These are phyloP conservation scores for Ophion obscuratus DNA, from an alignment of 2,888 invertebrate genomes.

Conservation along the genomic window DNA sequence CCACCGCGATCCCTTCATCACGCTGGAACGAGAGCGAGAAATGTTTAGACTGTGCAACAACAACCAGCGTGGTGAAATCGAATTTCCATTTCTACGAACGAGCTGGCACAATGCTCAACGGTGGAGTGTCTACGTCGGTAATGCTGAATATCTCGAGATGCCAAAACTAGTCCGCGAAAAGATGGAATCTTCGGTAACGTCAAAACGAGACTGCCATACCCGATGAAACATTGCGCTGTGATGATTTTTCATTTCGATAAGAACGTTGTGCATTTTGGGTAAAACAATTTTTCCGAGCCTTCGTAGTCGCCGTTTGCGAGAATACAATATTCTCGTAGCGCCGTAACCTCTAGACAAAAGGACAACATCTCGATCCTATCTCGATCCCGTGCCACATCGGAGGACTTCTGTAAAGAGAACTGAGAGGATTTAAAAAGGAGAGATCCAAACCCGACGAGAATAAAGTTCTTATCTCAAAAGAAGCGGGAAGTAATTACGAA, in stretches of 20 bases:
- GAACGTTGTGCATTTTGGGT: background rate
- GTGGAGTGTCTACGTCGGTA: conserved; percentile 2
- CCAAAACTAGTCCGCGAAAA: background rate
- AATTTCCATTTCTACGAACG: conserved; percentile 61
- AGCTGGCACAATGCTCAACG: conserved; percentile 36
- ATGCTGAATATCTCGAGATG: conserved; percentile 31
- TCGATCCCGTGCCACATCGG: conserved; percentile 9
- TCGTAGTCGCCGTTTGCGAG: background rate
- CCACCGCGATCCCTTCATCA: conserved; percentile 33
- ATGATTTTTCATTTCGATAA: background rate
- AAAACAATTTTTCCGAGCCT: background rate
- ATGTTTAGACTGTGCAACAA: conserved; percentile 62
- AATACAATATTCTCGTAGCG: background rate
- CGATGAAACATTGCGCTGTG: background rate
- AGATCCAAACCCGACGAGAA: conserved; percentile 5
- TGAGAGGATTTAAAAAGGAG: conserved; percentile 24
- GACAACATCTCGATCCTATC: conserved; percentile 1
- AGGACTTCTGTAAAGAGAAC: conserved; percentile 10
- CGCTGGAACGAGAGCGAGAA: conserved; percentile 37
- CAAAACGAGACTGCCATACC: background rate
- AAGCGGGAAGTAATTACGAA: conserved; percentile 79
- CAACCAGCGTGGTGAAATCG: conserved; percentile 62
- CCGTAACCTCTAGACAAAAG: background rate
- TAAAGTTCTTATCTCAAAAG: conserved; percentile 73
- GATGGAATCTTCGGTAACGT: background rate